phyloP scores from a whole-genome alignment of 2,888 invertebrate species.

The Lathronympha strigana region DNA sequence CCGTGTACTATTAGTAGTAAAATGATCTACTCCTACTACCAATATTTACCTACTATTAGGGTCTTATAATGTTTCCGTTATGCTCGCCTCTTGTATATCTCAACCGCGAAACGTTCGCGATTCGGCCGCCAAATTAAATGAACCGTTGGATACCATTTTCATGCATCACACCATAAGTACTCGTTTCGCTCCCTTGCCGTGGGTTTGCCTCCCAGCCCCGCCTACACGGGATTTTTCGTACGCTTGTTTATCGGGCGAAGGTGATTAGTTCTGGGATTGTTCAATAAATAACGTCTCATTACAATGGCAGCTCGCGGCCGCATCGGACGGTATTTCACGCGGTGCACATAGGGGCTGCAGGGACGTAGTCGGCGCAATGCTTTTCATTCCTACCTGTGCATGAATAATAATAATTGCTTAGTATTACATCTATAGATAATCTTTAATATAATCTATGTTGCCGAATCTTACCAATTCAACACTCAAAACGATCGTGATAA shows the following conservation, averaged over 20 bases:
- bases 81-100: neutral
- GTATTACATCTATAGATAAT: too few relatives aligned
- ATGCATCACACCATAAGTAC: conserved; percentile 10
- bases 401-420: too few relatives aligned
- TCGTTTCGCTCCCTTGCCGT: conserved; percentile 13
- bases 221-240: conserved; percentile 36
- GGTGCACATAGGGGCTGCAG: conserved; percentile 56
- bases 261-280: conserved; percentile 72
- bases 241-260: conserved; percentile 45
- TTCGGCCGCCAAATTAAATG: conserved; percentile 1
- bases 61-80: too few relatives aligned
- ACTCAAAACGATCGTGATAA: too few relatives aligned
- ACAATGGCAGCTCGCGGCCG: conserved; percentile 66
- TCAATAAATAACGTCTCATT: conserved; percentile 81
- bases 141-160: conserved; percentile 17
- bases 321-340: conserved; percentile 68
- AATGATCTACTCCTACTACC: too few relatives aligned
- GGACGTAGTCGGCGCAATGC: conserved; percentile 48
- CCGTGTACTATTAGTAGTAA: too few relatives aligned
- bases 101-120: neutral
- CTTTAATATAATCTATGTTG: too few relatives aligned
- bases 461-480: too few relatives aligned
- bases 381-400: neutral
- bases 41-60: too few relatives aligned
- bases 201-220: conserved; percentile 33